phyloP scores from a whole-genome alignment of 92 coral and sea anemone species.

The Porites lobata region DNA sequence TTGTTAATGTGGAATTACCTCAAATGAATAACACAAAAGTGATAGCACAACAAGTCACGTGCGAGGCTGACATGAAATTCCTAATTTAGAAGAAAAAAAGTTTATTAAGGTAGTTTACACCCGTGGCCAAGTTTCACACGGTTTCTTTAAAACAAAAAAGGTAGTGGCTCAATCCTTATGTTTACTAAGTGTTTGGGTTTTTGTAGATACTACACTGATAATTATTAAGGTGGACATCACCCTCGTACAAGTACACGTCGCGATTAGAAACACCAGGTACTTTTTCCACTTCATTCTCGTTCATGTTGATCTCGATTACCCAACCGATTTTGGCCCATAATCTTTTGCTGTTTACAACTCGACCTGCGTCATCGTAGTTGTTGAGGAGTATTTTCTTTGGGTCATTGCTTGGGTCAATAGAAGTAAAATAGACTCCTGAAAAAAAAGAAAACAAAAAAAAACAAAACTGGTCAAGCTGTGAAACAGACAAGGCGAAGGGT shows the following conservation, averaged over 20 bases:
- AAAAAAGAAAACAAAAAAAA: neutral
- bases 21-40: no score
- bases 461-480: conserved; percentile 15
- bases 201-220: conserved; percentile 11
- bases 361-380: conserved; percentile 59
- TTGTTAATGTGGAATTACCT: no score
- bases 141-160: no score
- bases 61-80: no score
- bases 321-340: conserved; percentile 45
- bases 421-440: conserved; percentile 16
- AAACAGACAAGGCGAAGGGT: conserved; percentile 6
- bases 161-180: no score
- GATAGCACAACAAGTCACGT: no score
- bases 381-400: conserved; percentile 11
- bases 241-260: conserved; percentile 49
- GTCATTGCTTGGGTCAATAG: conserved; percentile 39
- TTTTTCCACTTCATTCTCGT: conserved; percentile 28
- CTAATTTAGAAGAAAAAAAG: no score
- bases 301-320: conserved; percentile 41
- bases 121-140: no score
- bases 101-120: no score
- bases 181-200: neutral
- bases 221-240: neutral
- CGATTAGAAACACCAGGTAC: conserved; percentile 4
- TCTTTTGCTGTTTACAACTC: conserved; percentile 37